These are phyloP conservation scores for Hypocryptadius cinnamomeus DNA, from an alignment of 2,113 vertebrate species.

Conservation along the genomic window DNA sequence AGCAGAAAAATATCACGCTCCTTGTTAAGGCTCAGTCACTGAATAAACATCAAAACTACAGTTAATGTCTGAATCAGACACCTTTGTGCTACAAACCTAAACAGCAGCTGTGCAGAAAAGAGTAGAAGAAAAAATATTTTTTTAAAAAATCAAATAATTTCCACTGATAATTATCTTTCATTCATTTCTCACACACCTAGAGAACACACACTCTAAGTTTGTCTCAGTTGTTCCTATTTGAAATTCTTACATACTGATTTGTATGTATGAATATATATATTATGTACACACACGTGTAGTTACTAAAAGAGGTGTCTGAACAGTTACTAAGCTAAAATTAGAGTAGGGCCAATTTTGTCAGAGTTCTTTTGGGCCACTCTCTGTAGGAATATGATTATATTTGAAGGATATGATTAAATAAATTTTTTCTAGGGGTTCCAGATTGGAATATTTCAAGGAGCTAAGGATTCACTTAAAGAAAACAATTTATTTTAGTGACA, in stretches of 20 bases:
- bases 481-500: not conserved
- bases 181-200: not conserved
- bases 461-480: not conserved
- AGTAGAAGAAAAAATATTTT: not conserved
- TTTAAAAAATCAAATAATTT: not conserved
- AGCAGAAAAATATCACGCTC: not conserved
- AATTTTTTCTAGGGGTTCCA: not conserved
- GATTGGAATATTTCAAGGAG: not conserved
- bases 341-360: not conserved
- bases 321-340: not conserved
- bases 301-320: not conserved
- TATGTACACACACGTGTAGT: not conserved
- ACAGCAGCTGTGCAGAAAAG: not conserved
- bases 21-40: not conserved
- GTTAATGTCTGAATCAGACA: not conserved
- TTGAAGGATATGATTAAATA: not conserved
- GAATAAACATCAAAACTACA: not conserved
- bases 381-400: not conserved
- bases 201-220: not conserved
- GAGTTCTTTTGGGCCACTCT: not conserved
- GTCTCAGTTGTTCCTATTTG: not conserved
- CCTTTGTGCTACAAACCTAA: not conserved
- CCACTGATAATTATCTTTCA: not conserved
- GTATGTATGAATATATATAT: not conserved
- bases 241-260: not conserved